phyloP scores from a whole-genome alignment of 2,888 invertebrate species.

The Leptinotarsa peninsularis region DNA sequence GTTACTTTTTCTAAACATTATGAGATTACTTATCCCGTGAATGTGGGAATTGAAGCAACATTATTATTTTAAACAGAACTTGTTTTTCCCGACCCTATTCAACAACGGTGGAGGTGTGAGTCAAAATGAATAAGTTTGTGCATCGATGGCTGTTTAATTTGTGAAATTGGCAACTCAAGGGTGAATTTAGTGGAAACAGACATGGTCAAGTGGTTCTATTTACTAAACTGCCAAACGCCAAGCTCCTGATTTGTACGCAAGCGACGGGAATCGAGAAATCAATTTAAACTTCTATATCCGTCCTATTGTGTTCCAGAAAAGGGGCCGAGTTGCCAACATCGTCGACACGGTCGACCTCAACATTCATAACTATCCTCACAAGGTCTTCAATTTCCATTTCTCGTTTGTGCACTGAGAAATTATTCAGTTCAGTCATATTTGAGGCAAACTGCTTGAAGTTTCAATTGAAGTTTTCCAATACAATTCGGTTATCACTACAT shows the following conservation, averaged over 20 bases:
- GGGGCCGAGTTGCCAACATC: background rate
- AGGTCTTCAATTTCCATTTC: slow-evolving; percentile 20
- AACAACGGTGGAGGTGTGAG: background rate
- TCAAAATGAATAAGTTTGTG: slow-evolving; percentile 21
- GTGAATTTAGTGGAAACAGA: slow-evolving; percentile 50
- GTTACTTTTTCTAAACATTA: too few species aligned
- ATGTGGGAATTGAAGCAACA: too few species aligned
- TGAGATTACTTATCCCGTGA: too few species aligned
- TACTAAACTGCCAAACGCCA: slow-evolving; percentile 62
- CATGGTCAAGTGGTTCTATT: slow-evolving; percentile 61
- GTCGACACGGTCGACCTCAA: slow-evolving; percentile 34
- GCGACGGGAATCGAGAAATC: slow-evolving; percentile 60
- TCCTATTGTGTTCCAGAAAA: slow-evolving; percentile 54
- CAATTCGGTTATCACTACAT: background rate
- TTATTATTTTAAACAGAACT: background rate
- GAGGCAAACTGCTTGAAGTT: background rate
- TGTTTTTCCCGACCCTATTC: background rate
- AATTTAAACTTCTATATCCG: slow-evolving; percentile 61
- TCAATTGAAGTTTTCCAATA: background rate
- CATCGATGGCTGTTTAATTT: slow-evolving; percentile 46
- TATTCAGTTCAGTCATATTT: background rate
- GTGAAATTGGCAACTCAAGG: slow-evolving; percentile 43
- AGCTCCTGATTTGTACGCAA: slow-evolving; percentile 50
- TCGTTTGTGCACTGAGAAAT: background rate
- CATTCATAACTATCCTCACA: slow-evolving; percentile 26